Percentiles rank a stretch among this genome's conserved stretches.
phyloP scores from a whole-genome alignment of 2,888 invertebrate genomes.

The Patella ulyssiponensis region DNA sequence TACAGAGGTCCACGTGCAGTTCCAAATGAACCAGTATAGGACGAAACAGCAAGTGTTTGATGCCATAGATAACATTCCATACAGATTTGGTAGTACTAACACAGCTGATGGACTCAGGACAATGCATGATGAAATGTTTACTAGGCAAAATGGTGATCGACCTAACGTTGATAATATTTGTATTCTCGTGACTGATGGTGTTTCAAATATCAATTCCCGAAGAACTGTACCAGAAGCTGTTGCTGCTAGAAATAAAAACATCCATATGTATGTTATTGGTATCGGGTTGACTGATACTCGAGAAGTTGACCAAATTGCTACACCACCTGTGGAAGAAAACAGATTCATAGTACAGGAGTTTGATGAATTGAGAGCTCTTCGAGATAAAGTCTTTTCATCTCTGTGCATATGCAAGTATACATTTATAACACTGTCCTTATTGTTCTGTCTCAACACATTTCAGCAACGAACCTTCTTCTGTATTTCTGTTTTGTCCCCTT shows the following conservation, averaged over 20 bases:
- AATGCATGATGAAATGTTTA: conserved; percentile 50
- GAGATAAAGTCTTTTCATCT: conserved; percentile 33
- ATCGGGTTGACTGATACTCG: conserved; percentile 40
- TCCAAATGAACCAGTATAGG: conserved; percentile 49
- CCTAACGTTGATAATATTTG: conserved; percentile 49
- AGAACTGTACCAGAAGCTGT: conserved; percentile 52
- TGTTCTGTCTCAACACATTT: no score
- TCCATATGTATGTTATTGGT: conserved; percentile 39
- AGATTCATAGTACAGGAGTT: conserved; percentile 42
- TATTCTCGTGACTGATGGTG: conserved; percentile 57
- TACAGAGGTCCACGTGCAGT: conserved; percentile 45
- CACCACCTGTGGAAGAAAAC: conserved; percentile 40
- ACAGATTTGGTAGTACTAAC: conserved; percentile 59
- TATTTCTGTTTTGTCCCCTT: no score
- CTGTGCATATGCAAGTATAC: conserved; percentile 19
- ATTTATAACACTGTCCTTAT: conserved; percentile 8
- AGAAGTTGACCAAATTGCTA: conserved; percentile 48
- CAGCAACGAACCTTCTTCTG: no score
- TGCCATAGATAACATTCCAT: conserved; percentile 49
- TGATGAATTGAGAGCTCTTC: conserved; percentile 34
- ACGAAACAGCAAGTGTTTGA: conserved; percentile 43
- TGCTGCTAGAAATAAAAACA: conserved; percentile 27
- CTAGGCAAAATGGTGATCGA: conserved; percentile 48
- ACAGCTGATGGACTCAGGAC: conserved; percentile 55
- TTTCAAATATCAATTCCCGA: conserved; percentile 57